A percentile compares a stretch with the other conserved stretches of the same genome.
Conservation (phyloP, 2,113 vertebrate genomes). For the Sinocyclocheilus maitianheensis region DNA sequence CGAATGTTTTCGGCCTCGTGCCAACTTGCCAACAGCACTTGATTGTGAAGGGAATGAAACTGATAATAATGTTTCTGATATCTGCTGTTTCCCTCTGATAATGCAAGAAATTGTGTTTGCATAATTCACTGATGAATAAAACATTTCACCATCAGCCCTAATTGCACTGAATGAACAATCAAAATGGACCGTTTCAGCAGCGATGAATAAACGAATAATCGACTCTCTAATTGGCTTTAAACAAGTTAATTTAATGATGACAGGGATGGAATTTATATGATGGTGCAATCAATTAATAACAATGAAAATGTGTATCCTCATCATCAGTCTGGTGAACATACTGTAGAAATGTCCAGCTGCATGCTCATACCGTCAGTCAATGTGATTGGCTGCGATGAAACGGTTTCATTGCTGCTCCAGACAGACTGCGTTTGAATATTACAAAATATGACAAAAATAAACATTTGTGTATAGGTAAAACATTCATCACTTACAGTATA, state of each 20-base stretch:
- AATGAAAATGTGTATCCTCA: constrained; percentile 32
- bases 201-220: constrained; percentile 48
- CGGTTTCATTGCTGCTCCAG: neutral
- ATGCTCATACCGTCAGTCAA: neutral
- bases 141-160: constrained; percentile 28
- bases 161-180: constrained; percentile 41
- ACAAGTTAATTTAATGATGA: constrained; percentile 53
- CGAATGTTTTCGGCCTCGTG: no score
- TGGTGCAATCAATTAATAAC: constrained; percentile 45
- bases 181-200: constrained; percentile 42
- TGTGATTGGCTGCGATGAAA: neutral
- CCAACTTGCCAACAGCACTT: no score
- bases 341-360: neutral
- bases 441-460: neutral
- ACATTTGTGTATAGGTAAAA: neutral
- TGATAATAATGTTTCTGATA: no score
- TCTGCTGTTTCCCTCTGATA: no score
- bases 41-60: no score
- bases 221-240: constrained; percentile 38
- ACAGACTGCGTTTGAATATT: neutral
- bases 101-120: no score
- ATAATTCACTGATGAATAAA: constrained; percentile 48
- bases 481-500: neutral
- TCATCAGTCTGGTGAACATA: neutral
- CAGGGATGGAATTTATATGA: constrained; percentile 39